A percentile compares a stretch with the other conserved stretches of the same genome.
Evolutionary conservation across 2,797 vertebrate genomes (phyloP).

Genomic region (Peromyscus eremicus): DNA sequence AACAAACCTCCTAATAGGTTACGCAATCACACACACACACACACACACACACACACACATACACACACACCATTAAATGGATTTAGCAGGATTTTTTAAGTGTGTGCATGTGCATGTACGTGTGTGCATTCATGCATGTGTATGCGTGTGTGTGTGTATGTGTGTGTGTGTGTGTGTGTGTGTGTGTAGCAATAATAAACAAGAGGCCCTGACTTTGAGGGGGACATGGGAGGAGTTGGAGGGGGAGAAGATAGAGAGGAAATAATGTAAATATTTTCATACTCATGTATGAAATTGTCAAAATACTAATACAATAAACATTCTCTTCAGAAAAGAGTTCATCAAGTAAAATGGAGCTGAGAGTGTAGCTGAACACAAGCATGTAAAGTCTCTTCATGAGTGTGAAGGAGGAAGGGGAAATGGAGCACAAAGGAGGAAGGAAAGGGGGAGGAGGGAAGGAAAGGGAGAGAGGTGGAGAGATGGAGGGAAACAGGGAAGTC

Average conservation of each 20-base stretch:
- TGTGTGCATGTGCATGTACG: too few relatives aligned
- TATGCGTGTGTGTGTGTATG: too few relatives aligned
- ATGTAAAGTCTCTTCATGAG: neutral
- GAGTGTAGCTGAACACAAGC: neutral
- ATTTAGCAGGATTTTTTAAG: neutral
- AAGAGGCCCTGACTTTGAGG: neutral
- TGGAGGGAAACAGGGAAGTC: neutral
- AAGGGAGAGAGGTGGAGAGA: neutral
- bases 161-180: too few relatives aligned
- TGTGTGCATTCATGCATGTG: too few relatives aligned
- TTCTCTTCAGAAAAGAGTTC: neutral
- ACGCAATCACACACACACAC: neutral
- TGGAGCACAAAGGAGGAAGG: neutral
- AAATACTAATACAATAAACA: neutral
- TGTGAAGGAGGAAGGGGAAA: too few relatives aligned
- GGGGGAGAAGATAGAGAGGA: neutral
- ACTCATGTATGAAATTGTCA: neutral
- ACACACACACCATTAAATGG: neutral
- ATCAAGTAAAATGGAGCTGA: neutral
- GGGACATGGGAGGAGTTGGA: neutral
- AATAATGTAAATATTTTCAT: neutral
- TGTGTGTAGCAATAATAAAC: neutral
- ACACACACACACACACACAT: neutral
- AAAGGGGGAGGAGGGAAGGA: neutral
- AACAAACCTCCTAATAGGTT: neutral